These are phyloP conservation scores for Dioctria rufipes DNA, from an alignment of 2,888 invertebrate genomes.

Conservation along the genomic window DNA sequence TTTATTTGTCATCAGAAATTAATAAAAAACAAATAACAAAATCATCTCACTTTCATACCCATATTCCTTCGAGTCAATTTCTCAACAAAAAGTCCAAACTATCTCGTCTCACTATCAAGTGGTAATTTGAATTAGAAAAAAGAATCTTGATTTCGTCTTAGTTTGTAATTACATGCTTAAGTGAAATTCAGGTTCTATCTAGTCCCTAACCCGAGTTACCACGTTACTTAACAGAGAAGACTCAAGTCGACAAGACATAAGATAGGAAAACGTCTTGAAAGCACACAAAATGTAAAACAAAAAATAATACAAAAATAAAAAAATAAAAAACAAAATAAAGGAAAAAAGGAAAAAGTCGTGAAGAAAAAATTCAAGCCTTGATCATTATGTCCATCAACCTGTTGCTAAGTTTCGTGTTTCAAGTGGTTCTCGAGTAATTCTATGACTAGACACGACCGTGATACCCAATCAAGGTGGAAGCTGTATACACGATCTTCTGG, in stretches of 20 bases:
- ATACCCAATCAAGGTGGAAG: conserved; percentile 27
- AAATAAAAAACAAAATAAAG: conserved; percentile 7
- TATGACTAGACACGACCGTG: conserved; percentile 44
- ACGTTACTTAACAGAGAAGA: not conserved
- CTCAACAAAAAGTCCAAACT: too few relatives aligned
- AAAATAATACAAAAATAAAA: not conserved
- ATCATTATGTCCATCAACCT: conserved; percentile 52
- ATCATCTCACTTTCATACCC: too few relatives aligned
- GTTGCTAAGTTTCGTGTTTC: conserved; percentile 51
- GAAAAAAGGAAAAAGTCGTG: conserved; percentile 36
- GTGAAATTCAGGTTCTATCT: conserved; percentile 41
- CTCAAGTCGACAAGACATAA: conserved; percentile 4
- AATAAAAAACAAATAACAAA: too few relatives aligned
- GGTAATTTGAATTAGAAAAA: too few relatives aligned
- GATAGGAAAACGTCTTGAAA: conserved; percentile 34
- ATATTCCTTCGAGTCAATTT: too few relatives aligned
- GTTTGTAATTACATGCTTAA: conserved; percentile 47
- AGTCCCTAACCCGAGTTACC: not conserved
- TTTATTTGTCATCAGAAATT: too few relatives aligned
- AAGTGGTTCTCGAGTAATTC: conserved; percentile 49
- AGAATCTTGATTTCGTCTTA: conserved; percentile 19
- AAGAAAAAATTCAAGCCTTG: conserved; percentile 41
- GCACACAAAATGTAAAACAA: not conserved
- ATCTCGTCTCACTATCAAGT: too few relatives aligned
- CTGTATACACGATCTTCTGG: conserved; percentile 30